Conservation (phyloP, 2,113 vertebrate species). For the Promerops cafer region DNA sequence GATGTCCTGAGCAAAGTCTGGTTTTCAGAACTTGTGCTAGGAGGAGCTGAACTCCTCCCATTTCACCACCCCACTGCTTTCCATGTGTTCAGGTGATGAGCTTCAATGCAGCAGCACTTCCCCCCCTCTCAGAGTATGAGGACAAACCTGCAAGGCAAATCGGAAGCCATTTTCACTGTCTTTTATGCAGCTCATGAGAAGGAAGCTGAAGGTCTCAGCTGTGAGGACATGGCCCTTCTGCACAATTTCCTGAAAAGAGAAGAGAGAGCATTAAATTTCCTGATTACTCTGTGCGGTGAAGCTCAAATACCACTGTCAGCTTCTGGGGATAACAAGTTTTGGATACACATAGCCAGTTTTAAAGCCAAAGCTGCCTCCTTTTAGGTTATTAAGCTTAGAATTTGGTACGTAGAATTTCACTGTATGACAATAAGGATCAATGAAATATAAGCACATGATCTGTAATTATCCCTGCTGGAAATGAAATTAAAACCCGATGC, state of each 20-base stretch:
- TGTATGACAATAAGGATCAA: neutral
- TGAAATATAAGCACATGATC: neutral
- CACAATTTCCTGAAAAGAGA: slow-evolving; percentile 81
- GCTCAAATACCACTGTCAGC: neutral
- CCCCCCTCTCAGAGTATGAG: accelerated
- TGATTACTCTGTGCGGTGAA: neutral
- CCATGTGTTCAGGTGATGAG: accelerated
- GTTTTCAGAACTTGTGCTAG: neutral
- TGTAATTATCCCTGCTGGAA: neutral
- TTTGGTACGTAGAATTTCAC: neutral
- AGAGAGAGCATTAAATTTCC: neutral
- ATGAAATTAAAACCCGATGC: accelerated
- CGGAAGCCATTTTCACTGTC: slow-evolving; percentile 85
- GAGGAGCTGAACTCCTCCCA: neutral
- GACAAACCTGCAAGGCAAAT: slow-evolving; percentile 82
- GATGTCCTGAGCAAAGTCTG: neutral
- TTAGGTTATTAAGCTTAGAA: neutral
- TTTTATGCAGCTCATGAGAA: slow-evolving; percentile 89
- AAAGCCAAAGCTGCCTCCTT: neutral
- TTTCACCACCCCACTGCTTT: neutral
- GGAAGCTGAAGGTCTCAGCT: slow-evolving; percentile 86
- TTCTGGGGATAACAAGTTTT: neutral
- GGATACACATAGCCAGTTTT: neutral
- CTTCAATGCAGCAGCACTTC: neutral
- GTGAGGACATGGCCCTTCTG: slow-evolving; percentile 80